Conservation (phyloP, 2,113 vertebrate genomes). For the Morone saxatilis region DNA sequence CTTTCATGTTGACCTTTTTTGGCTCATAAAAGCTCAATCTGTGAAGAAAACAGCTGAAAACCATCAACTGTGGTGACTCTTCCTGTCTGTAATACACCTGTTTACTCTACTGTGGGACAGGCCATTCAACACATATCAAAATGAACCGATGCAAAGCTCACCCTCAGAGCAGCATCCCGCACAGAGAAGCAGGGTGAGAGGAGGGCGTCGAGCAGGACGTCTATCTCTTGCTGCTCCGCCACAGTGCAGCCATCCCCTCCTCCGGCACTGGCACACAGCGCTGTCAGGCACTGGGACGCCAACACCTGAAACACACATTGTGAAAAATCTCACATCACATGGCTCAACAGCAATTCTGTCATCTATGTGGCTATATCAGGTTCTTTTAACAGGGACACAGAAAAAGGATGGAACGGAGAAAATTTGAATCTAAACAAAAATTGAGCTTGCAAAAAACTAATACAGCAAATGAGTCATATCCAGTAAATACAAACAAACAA, state of each 20-base stretch:
- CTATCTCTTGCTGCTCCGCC: constrained; percentile 93
- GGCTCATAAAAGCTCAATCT: background rate
- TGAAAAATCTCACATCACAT: background rate
- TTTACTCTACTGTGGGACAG: background rate
- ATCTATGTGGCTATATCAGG: background rate
- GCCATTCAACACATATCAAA: background rate
- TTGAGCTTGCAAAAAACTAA: background rate
- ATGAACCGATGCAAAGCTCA: constrained; percentile 77
- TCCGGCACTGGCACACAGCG: constrained; percentile 91
- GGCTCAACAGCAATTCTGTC: background rate
- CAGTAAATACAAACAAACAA: background rate
- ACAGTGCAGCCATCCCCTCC: constrained; percentile 91
- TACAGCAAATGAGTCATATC: background rate
- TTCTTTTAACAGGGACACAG: background rate
- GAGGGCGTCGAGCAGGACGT: constrained; percentile 91
- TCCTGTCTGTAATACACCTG: background rate
- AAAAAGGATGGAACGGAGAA: background rate
- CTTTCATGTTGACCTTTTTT: background rate
- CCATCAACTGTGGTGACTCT: background rate
- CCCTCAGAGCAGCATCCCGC: constrained; percentile 93
- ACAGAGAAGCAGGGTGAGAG: constrained; percentile 93
- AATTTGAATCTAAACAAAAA: background rate
- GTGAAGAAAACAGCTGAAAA: background rate
- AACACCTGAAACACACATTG: constrained; percentile 85
- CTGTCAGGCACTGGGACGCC: constrained; percentile 91